These are phyloP conservation scores for Heliconius sara DNA, from an alignment of 2,888 invertebrate genomes.

Conservation along the genomic window DNA sequence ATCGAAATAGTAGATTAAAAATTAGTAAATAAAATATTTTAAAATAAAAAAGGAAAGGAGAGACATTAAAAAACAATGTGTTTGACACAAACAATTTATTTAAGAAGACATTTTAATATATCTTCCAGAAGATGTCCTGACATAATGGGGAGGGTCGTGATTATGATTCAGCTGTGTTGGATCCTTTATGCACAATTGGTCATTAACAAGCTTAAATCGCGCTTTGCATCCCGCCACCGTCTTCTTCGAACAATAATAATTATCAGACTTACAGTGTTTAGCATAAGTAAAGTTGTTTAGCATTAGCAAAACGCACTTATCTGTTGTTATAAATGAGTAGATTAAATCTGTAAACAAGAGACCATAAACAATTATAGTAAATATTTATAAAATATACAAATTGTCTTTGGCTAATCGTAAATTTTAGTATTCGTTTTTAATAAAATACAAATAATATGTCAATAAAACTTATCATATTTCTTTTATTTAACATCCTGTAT, in stretches of 20 bases:
- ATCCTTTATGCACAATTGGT: not conserved
- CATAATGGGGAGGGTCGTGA: slow-evolving; percentile 7
- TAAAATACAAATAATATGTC: not conserved
- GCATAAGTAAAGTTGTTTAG: slow-evolving; percentile 54
- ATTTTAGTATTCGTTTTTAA: not conserved
- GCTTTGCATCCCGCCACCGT: slow-evolving; percentile 34
- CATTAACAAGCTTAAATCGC: not conserved
- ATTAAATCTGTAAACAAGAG: slow-evolving; percentile 35
- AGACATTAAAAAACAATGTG: not conserved
- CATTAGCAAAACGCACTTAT: slow-evolving; percentile 52
- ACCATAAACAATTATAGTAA: not conserved
- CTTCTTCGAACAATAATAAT: slow-evolving; percentile 53
- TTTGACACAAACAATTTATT: not conserved
- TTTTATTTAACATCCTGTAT: slow-evolving; percentile 12
- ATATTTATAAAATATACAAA: not conserved
- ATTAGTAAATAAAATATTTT: too few species aligned
- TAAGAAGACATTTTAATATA: slow-evolving; percentile 17
- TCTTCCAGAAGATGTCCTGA: slow-evolving; percentile 1
- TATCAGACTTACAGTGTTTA: slow-evolving; percentile 47
- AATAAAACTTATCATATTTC: not conserved
- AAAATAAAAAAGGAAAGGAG: not conserved
- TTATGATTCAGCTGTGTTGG: not conserved
- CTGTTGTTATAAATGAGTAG: slow-evolving; percentile 39
- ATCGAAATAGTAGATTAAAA: not conserved
- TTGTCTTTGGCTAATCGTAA: not conserved